Percentiles rank a stretch among this genome's conserved stretches.
Evolutionary conservation across 2,888 invertebrate genomes (phyloP).

Genomic region (Corythucha ciliata): DNA sequence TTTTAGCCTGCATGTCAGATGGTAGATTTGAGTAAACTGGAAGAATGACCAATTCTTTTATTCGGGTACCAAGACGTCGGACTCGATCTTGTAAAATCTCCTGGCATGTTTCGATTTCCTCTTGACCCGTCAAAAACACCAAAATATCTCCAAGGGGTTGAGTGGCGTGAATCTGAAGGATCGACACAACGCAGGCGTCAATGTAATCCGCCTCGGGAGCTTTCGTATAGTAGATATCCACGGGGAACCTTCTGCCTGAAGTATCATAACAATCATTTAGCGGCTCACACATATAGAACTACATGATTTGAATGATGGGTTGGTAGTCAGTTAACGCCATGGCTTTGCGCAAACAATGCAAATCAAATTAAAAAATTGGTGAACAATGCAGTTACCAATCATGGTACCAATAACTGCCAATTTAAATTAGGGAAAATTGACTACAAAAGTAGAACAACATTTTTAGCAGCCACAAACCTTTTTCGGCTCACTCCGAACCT

Average conservation of each 20-base stretch:
- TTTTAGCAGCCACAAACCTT: no score
- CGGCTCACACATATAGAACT: no score
- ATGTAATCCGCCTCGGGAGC: conserved; percentile 99
- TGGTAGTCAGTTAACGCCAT: no score
- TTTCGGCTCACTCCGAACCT: no score
- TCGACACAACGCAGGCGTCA: conserved; percentile 94
- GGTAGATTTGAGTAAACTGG: conserved; percentile 98
- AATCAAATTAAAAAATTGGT: no score
- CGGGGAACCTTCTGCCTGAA: conserved; percentile 85
- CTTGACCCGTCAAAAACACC: conserved; percentile 80
- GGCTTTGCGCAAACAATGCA: no score
- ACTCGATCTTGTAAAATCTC: conserved; percentile 84
- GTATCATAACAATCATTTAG: conserved; percentile 27
- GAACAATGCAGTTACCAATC: no score
- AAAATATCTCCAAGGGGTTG: conserved; percentile 93
- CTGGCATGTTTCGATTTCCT: conserved; percentile 74
- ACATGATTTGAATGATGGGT: no score
- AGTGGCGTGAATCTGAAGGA: conserved; percentile 95
- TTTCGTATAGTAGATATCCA: conserved; percentile 97
- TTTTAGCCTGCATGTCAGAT: conserved; percentile 97
- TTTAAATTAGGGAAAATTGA: no score
- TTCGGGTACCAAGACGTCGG: conserved; percentile 82
- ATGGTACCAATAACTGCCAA: no score
- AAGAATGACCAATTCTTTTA: conserved; percentile 81
- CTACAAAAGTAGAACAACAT: no score